Conservation (phyloP, 2,888 invertebrate genomes). For the Parapristionchus giblindavisi region DNA sequence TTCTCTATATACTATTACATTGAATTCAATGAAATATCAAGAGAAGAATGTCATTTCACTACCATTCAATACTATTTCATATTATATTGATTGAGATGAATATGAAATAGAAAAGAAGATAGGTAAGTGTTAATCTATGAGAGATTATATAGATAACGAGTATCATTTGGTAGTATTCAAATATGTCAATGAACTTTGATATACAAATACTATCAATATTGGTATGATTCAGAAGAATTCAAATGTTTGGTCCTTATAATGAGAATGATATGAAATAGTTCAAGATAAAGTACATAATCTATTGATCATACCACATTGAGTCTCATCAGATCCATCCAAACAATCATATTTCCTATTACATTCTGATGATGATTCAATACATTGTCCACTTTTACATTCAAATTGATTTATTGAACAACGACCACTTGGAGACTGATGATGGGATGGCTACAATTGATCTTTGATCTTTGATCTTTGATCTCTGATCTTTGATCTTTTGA, state of each 20-base stretch:
- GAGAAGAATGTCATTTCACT: not conserved
- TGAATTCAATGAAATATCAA: not conserved
- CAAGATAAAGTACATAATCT: no score
- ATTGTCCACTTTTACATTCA: constrained; percentile 70
- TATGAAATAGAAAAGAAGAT: not conserved
- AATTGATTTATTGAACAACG: constrained; percentile 43
- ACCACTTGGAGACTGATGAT: not conserved
- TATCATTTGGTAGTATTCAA: no score
- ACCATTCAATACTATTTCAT: constrained; percentile 4
- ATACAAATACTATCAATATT: no score
- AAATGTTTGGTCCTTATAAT: no score
- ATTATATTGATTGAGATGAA: not conserved
- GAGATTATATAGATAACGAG: not conserved
- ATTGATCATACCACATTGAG: constrained; percentile 80
- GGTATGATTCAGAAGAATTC: no score
- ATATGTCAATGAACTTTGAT: no score
- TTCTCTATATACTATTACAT: no score
- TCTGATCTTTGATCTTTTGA: no score
- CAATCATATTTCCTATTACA: constrained; percentile 78
- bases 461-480: no score
- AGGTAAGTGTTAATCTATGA: not conserved
- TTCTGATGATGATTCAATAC: constrained; percentile 82
- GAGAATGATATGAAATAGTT: no score
- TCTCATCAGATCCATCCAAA: constrained; percentile 86
- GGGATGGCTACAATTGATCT: no score